Conservation (phyloP, 2,797 vertebrate genomes). For the Dryobates pubescens region DNA sequence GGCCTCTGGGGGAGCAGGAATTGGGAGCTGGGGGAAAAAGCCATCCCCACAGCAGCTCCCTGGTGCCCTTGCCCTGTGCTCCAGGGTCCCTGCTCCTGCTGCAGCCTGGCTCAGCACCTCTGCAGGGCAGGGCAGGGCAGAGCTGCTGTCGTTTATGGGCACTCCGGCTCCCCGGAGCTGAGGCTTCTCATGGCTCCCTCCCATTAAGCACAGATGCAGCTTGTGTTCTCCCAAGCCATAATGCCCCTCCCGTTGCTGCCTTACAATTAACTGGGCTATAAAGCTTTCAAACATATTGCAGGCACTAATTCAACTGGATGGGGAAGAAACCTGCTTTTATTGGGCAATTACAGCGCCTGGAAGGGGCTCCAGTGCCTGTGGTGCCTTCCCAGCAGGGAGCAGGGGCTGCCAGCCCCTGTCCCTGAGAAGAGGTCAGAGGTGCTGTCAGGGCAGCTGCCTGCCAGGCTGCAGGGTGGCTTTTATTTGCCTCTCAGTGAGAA, state of each 20-base stretch:
- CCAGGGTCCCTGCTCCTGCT: not conserved
- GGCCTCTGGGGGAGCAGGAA: not conserved
- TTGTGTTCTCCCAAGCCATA: constrained; percentile 52
- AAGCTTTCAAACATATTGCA: constrained; percentile 69
- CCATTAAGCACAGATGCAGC: constrained; percentile 68
- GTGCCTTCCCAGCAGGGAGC: not conserved
- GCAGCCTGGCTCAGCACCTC: not conserved
- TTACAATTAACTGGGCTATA: constrained; percentile 66
- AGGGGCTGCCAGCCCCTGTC: not conserved
- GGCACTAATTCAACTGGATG: constrained; percentile 64
- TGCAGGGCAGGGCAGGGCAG: not conserved
- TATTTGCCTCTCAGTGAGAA: constrained; percentile 25
- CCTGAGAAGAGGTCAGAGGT: not conserved
- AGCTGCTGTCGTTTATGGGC: not conserved
- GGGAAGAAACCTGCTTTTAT: constrained; percentile 60
- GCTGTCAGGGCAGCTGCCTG: accelerated
- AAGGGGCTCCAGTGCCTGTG: not conserved
- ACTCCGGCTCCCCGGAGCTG: not conserved
- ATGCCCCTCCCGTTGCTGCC: constrained; percentile 62
- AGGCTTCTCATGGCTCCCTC: constrained; percentile 46
- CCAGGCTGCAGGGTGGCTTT: not conserved
- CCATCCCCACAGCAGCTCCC: not conserved
- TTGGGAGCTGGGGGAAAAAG: accelerated
- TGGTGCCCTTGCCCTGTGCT: not conserved
- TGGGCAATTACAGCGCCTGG: constrained; percentile 47